Evolutionary conservation across 1,140 invertebrate species (phyloP), one percentile per base, ranked within the genome.

Genomic region (Ostrea denselamellosa): DNA sequence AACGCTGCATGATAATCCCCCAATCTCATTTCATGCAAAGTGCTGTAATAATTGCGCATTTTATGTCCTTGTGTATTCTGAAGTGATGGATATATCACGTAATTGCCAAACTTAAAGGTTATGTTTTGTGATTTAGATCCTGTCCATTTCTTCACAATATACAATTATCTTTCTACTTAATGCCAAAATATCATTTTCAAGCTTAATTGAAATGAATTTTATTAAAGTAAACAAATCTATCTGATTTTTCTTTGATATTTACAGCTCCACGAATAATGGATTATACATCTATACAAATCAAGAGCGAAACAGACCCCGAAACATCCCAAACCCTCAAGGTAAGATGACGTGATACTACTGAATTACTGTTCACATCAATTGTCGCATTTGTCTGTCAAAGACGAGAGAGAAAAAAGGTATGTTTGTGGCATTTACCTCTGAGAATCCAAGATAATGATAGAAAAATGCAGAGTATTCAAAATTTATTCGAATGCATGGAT

Each of bases 301-400:
- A 62, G 93, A 94, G 56, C 81, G 93, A 82, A 92, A 93, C 81
- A 85, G 92, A 62, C 93, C 93, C 0, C 91, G 88, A 58, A 93
- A 93, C 83, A 92, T 94, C 28, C 93, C 93, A 10, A 93, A 93
- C 86, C 91, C 90, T 53, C 92, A 93, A 83, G 93, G 93, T 94
- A 88, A 83, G 82, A 77, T 4, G 4, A 71, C 22, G 68, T 34
- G 68, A 77, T 77, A 77, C 4, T 77, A 77, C 14, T 17, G n/a
- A 19, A 0, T 62, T 28, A 0, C 8, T 34, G 25, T 25, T 14
- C 28, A 25, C 4, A 12, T 34, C 2, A 77, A 25, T 77, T 77
- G 22, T 77, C 25, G 68, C 68, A 77, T 19, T 25, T 77, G 68
- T 77, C 28, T 4, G 25, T 14, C 14, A 28, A 28, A 12, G 68